Conservation (phyloP, 2,888 invertebrate species). For the Rhaphigaster nebulosa region DNA sequence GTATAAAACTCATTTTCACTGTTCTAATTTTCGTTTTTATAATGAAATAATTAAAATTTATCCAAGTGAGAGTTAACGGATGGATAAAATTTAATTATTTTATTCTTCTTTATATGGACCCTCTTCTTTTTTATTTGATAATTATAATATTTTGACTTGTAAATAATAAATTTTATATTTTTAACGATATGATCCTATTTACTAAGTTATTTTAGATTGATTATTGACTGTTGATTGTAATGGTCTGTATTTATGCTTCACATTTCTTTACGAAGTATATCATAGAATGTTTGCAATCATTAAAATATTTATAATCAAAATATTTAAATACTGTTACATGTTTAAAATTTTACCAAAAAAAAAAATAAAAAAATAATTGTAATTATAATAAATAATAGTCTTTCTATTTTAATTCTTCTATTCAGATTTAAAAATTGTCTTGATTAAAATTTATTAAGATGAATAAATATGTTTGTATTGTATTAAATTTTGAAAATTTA, state of each 20-base stretch:
- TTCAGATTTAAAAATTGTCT: background rate
- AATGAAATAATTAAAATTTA: background rate
- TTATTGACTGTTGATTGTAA: background rate
- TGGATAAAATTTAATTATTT: background rate
- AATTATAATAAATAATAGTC: background rate
- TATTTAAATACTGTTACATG: constrained; percentile 1
- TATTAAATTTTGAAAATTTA: background rate
- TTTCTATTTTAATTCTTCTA: background rate
- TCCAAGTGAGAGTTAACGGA: background rate
- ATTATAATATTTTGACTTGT: constrained; percentile 17
- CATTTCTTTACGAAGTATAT: background rate
- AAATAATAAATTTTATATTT: background rate
- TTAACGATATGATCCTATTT: background rate
- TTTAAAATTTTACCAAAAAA: constrained; percentile 20
- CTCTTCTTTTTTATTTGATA: background rate
- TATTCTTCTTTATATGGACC: background rate
- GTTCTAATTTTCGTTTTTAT: background rate
- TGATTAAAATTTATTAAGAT: background rate
- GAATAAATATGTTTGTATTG: background rate
- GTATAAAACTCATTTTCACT: background rate
- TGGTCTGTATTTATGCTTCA: constrained; percentile 8
- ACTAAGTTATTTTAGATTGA: constrained; percentile 27
- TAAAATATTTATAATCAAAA: constrained; percentile 38
- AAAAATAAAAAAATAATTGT: background rate
- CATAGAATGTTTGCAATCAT: background rate